A percentile compares a stretch with the other conserved stretches of the same genome.
Evolutionary conservation across 2,888 invertebrate species (phyloP).

Genomic region (Tipula helvola): DNA sequence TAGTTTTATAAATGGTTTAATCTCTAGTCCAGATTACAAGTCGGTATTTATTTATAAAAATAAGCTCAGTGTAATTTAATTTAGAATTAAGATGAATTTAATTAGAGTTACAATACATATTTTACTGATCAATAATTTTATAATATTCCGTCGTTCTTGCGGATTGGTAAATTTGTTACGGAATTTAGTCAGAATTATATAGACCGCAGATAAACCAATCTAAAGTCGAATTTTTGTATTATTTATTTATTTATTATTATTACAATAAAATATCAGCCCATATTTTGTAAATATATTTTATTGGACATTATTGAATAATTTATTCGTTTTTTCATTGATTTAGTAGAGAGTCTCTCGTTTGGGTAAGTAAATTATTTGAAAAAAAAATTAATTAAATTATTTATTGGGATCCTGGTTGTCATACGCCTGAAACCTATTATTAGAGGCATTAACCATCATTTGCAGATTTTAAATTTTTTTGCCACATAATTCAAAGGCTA

Average conservation of each 20-base stretch:
- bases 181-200: neutral
- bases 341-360: too few species aligned
- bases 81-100: neutral
- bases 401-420: too few species aligned
- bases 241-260: neutral
- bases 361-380: too few species aligned
- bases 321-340: neutral
- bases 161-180: neutral
- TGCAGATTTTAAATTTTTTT: too few species aligned
- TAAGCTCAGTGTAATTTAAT: neutral
- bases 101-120: neutral
- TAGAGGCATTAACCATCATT: too few species aligned
- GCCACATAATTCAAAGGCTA: too few species aligned
- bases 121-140: neutral
- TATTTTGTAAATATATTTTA: neutral
- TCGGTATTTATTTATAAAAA: neutral
- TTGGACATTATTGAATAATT: neutral
- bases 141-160: neutral
- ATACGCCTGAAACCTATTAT: too few species aligned
- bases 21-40: neutral
- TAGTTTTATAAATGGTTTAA: neutral
- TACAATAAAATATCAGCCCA: neutral
- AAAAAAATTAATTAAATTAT: too few species aligned
- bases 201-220: neutral
- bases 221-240: neutral